Conservation (phyloP, 2,113 vertebrate genomes). For the Scomber japonicus region DNA sequence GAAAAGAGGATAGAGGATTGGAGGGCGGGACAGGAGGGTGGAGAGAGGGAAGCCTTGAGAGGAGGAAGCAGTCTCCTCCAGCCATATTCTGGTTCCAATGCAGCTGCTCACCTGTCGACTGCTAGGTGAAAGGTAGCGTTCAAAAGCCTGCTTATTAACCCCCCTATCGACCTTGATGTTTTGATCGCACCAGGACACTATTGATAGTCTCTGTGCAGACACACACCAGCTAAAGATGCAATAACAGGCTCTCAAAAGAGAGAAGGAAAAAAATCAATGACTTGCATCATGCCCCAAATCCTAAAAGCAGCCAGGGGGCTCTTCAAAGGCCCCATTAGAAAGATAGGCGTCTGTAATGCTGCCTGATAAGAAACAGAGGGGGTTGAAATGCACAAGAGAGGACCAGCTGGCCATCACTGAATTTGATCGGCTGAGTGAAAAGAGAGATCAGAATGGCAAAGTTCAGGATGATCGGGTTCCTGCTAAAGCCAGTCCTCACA, state of each 20-base stretch:
- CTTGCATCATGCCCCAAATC: slow-evolving; percentile 76
- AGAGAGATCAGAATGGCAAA: slow-evolving; percentile 60
- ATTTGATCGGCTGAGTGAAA: slow-evolving; percentile 67
- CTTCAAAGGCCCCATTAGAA: slow-evolving; percentile 71
- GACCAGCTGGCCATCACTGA: slow-evolving; percentile 64
- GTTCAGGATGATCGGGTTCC: slow-evolving; percentile 69
- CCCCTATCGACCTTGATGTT: slow-evolving; percentile 60
- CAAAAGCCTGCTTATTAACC: slow-evolving; percentile 74
- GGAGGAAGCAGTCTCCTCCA: slow-evolving; percentile 48
- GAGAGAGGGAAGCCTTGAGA: slow-evolving; percentile 60
- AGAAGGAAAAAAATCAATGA: slow-evolving; percentile 66
- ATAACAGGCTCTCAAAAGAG: slow-evolving; percentile 71
- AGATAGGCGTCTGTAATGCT: slow-evolving; percentile 60
- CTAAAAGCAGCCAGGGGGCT: slow-evolving; percentile 51
- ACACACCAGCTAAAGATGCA: slow-evolving; percentile 71
- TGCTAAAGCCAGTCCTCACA: slow-evolving; percentile 16
- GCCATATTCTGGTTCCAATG: slow-evolving; percentile 43
- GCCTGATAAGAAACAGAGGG: slow-evolving; percentile 62
- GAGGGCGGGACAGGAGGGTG: slow-evolving; percentile 64
- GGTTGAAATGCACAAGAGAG: slow-evolving; percentile 22
- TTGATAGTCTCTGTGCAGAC: slow-evolving; percentile 66
- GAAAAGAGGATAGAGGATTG: slow-evolving; percentile 73
- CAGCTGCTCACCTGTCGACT: slow-evolving; percentile 59
- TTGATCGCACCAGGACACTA: slow-evolving; percentile 71
- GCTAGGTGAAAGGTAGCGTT: slow-evolving; percentile 41